Evolutionary conservation across 2,113 vertebrate genomes (phyloP), one percentile per base, ranked within the genome.

Genomic region (Tricholaema leucomelas): DNA sequence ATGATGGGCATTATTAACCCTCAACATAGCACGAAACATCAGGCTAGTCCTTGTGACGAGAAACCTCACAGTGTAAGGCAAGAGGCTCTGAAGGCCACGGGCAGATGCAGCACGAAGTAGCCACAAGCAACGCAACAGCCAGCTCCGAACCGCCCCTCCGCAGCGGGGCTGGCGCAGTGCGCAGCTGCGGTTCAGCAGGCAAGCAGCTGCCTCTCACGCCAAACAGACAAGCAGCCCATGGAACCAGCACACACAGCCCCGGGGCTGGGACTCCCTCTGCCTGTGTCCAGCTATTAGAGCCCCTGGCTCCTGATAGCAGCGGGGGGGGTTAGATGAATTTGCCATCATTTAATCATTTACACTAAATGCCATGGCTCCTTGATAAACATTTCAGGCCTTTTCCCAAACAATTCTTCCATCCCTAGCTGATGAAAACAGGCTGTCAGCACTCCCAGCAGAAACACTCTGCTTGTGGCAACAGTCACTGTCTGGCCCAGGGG

Each of bases 321-420:
- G 0, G 86, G 65, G 59, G 83, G 55, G 0, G 67, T 93, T 65
- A 91, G 90, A 94, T 95, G 95, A 94, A 95, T 96, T 93, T 87
- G 71, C 88, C 4, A 0, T 92, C 93, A 77, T 93, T 93, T 74
- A 81, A 94, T 91, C 78, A 96, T 94, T 95, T 96, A 93, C 79
- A 71, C 84, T 88, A 85, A 94, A 95, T 54, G 78, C 71, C 30
- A 25, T 82, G 60, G 54, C 25, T 85, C 93, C 91, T 93, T 93
- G 92, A 96, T 96, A 95, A 96, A 96, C 93, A 95, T 95, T 95
- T 95, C 92, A 94, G 90, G 94, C 87, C 85, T 85, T 95, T 93
- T 93, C 87, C 94, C 94, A 96, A 96, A 94, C 93, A 93, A 85
- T 93, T 93, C 91, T 95, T 95, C 91, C 92, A 91, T 88, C 88